Percentiles rank a stretch among this genome's conserved stretches.
Evolutionary conservation across 2,888 invertebrate genomes (phyloP).

Genomic region (Helicoverpa assulta): DNA sequence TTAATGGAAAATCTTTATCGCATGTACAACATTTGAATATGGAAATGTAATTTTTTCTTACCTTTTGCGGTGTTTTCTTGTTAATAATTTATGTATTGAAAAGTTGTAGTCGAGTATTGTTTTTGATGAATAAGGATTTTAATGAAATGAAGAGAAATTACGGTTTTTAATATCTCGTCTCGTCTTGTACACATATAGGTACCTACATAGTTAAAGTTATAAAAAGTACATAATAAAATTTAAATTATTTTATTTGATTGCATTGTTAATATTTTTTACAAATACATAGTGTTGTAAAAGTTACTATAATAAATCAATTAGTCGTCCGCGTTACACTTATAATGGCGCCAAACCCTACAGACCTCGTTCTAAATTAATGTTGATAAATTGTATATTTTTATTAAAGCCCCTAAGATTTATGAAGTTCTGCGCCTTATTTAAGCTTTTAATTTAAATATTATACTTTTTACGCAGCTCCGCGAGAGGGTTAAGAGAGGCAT

Average conservation of each 20-base stretch:
- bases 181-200: too few relatives aligned
- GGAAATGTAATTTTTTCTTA: constrained; percentile 48
- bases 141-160: too few relatives aligned
- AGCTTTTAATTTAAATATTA: constrained; percentile 52
- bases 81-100: constrained; percentile 44
- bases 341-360: constrained; percentile 44
- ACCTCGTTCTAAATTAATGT: constrained; percentile 52
- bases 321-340: constrained; percentile 46
- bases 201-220: neutral
- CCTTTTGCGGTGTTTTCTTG: constrained; percentile 30
- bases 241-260: constrained; percentile 56
- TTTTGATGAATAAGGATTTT: neutral
- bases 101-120: constrained; percentile 23
- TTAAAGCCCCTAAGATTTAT: constrained; percentile 55
- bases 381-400: constrained; percentile 61
- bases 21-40: constrained; percentile 58
- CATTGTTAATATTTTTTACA: constrained; percentile 60
- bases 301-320: constrained; percentile 64
- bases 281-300: constrained; percentile 42
- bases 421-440: constrained; percentile 47
- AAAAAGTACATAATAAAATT: constrained; percentile 29
- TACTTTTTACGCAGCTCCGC: constrained; percentile 37
- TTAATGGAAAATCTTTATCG: constrained; percentile 63
- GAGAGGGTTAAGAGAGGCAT: constrained; percentile 48
- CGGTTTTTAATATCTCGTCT: too few relatives aligned